These are phyloP conservation scores for Octopus sinensis DNA, from an alignment of 1,140 invertebrate species.

Conservation along the genomic window DNA sequence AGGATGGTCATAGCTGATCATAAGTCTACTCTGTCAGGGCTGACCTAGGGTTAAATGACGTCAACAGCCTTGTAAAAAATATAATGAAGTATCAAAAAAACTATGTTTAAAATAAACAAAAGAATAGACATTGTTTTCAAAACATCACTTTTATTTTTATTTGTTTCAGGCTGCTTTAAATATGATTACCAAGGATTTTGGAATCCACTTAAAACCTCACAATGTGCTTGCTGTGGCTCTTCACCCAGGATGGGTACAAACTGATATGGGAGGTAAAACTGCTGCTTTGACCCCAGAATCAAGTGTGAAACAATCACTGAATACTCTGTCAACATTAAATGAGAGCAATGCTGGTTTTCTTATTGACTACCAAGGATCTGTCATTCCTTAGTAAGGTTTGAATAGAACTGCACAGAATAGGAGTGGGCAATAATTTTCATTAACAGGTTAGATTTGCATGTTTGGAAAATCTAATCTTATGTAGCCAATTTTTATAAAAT, in stretches of 20 bases:
- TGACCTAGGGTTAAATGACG: no score
- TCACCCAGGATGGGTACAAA: constrained; percentile 89
- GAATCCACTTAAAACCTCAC: constrained; percentile 73
- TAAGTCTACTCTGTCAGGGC: no score
- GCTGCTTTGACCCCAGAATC: constrained; percentile 56
- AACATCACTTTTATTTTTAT: background rate
- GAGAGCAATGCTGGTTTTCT: background rate
- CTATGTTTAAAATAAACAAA: no score
- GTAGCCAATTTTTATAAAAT: no score
- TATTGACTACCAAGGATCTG: background rate
- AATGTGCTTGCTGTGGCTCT: constrained; percentile 73
- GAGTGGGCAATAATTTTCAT: no score
- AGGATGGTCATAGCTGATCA: no score
- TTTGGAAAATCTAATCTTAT: no score
- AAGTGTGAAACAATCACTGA: background rate
- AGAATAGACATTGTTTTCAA: no score
- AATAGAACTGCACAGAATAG: no score
- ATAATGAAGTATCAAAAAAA: no score
- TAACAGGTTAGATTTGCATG: no score
- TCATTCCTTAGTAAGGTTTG: background rate
- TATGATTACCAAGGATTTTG: constrained; percentile 80
- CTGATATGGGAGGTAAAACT: constrained; percentile 79
- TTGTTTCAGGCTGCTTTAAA: constrained; percentile 76
- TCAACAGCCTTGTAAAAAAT: no score
- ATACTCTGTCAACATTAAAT: background rate